phyloP scores from a whole-genome alignment of 2,888 invertebrate genomes.

The Leptinotarsa rubiginosa region DNA sequence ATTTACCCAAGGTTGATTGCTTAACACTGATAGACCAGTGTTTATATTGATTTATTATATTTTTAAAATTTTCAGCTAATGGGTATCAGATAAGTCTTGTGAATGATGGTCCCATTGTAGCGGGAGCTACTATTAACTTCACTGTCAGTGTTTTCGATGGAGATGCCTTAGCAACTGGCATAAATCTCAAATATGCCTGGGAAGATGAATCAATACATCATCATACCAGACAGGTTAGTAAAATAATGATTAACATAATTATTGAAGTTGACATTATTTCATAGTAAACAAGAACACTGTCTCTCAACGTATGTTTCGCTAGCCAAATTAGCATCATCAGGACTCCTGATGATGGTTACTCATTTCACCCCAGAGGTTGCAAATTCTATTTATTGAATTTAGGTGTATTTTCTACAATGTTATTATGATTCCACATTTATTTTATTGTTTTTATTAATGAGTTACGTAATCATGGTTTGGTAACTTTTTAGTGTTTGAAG shows the following conservation, averaged over 20 bases:
- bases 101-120: slow-evolving; percentile 77
- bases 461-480: too few species aligned
- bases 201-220: slow-evolving; percentile 71
- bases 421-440: too few species aligned
- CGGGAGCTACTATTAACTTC: slow-evolving; percentile 79
- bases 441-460: too few species aligned
- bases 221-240: slow-evolving; percentile 67
- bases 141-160: slow-evolving; percentile 70
- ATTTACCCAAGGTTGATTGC: too few species aligned
- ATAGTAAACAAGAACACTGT: too few species aligned
- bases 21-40: not conserved
- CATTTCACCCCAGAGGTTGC: too few species aligned
- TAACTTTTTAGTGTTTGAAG: too few species aligned
- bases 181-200: slow-evolving; percentile 72
- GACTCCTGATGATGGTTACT: too few species aligned
- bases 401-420: too few species aligned
- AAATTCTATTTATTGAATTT: too few species aligned
- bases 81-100: slow-evolving; percentile 27
- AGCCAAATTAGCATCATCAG: too few species aligned
- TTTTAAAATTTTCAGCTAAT: slow-evolving; percentile 12
- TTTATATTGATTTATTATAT: not conserved
- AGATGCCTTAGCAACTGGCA: slow-evolving; percentile 63
- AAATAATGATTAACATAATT: not conserved
- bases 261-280: not conserved
- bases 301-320: too few species aligned